Conservation (phyloP, 2,888 invertebrate genomes). For the Diploptera punctata region DNA sequence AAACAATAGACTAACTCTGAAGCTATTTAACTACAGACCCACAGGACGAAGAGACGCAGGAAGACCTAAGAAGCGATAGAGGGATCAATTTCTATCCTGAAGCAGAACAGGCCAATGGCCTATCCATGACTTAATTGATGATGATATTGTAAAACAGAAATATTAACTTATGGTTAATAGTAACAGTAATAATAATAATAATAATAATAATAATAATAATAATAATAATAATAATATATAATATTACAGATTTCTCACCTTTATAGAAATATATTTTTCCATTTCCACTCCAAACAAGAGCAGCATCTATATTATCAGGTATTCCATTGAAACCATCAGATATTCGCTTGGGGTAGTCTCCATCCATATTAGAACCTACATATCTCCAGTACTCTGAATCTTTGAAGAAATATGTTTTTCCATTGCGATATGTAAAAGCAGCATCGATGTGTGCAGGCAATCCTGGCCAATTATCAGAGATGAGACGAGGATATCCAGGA, state of each 20-base stretch:
- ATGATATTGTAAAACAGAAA: too few relatives aligned
- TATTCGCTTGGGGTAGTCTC: constrained; percentile 90
- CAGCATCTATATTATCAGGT: constrained; percentile 92
- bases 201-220: too few relatives aligned
- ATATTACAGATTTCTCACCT: too few relatives aligned
- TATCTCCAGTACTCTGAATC: constrained; percentile 94
- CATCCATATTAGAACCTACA: constrained; percentile 81
- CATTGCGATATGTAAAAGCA: constrained; percentile 94
- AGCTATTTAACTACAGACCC: too few relatives aligned
- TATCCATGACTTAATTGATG: too few relatives aligned
- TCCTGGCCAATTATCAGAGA: constrained; percentile 83
- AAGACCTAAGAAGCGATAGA: too few relatives aligned
- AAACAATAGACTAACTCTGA: too few relatives aligned
- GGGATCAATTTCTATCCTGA: too few relatives aligned
- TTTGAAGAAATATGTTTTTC: constrained; percentile 98
- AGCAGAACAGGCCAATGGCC: too few relatives aligned
- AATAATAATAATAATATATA: constrained; percentile 28
- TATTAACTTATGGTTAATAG: too few relatives aligned
- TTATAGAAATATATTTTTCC: constrained; percentile 98
- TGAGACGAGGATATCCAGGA: constrained; percentile 84
- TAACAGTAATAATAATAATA: too few relatives aligned
- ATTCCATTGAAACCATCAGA: constrained; percentile 94
- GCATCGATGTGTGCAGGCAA: constrained; percentile 90
- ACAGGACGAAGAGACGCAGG: too few relatives aligned
- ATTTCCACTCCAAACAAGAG: constrained; percentile 96